These are phyloP conservation scores for Mustela erminea DNA, from an alignment of 2,797 vertebrate species.

Conservation along the genomic window DNA sequence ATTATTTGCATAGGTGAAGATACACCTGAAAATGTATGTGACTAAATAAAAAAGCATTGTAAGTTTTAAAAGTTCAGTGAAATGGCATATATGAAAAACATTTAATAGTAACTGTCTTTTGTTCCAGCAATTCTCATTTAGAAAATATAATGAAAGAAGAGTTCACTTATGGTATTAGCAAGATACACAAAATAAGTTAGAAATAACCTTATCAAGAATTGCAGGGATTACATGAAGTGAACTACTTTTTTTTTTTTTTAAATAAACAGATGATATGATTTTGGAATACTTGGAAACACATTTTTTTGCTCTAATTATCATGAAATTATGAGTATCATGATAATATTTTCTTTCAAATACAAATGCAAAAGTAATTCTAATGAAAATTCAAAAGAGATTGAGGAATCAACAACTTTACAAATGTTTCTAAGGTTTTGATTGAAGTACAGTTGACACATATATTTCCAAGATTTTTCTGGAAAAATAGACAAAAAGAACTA, in stretches of 20 bases:
- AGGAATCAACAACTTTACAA: neutral
- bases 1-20: neutral
- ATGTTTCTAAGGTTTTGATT: neutral
- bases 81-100: neutral
- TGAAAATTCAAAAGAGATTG: slow-evolving; percentile 17
- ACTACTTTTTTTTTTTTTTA: neutral
- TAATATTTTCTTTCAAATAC: neutral
- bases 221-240: neutral
- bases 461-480: neutral
- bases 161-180: neutral
- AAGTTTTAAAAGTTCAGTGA: neutral
- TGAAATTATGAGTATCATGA: neutral
- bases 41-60: neutral
- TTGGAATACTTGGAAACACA: neutral
- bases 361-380: neutral
- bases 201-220: neutral
- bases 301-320: neutral
- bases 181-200: slow-evolving; percentile 22
- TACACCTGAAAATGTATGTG: neutral
- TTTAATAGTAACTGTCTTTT: neutral
- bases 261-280: neutral
- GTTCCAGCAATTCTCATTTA: neutral
- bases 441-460: neutral
- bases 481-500: neutral
- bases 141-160: neutral